phyloP scores from a whole-genome alignment of 1,140 invertebrate genomes.

The Seison nebaliae region DNA sequence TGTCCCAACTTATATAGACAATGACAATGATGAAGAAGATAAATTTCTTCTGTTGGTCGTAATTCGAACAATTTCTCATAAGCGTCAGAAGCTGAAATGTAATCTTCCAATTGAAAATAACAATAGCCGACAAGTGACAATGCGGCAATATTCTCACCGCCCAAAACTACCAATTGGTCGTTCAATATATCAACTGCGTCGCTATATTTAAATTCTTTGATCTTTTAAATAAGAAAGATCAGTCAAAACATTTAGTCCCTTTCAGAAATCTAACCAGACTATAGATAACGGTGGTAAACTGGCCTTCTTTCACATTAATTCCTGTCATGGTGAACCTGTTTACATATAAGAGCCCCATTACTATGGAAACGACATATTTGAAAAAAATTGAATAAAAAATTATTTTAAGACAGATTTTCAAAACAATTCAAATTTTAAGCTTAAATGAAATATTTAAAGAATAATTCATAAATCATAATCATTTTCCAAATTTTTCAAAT shows the following conservation, averaged over 20 bases:
- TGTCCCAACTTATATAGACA: slow-evolving; percentile 52
- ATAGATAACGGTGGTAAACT: slow-evolving; percentile 6
- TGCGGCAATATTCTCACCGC: slow-evolving; percentile 59
- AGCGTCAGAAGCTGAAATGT: slow-evolving; percentile 64
- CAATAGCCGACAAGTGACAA: slow-evolving; percentile 76
- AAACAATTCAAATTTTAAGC: no score
- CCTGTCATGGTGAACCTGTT: no score
- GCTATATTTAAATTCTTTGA: slow-evolving; percentile 5
- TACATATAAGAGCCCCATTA: no score
- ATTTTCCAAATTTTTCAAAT: no score
- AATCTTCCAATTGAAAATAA: slow-evolving; percentile 79
- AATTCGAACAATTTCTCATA: slow-evolving; percentile 52
- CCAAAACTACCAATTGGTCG: slow-evolving; percentile 13
- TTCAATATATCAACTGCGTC: slow-evolving; percentile 11
- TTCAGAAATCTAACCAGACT: slow-evolving; percentile 5
- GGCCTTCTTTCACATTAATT: background rate
- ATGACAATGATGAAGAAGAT: slow-evolving; percentile 73
- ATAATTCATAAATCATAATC: no score
- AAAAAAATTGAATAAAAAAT: no score
- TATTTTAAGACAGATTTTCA: no score
- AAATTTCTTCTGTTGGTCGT: slow-evolving; percentile 49
- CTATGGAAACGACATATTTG: no score
- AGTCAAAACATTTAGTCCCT: no score
- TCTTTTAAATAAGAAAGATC: slow-evolving; percentile 8
- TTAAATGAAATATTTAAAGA: no score